Conservation (phyloP, 2,797 vertebrate genomes). For the Pempheris klunzingeri region DNA sequence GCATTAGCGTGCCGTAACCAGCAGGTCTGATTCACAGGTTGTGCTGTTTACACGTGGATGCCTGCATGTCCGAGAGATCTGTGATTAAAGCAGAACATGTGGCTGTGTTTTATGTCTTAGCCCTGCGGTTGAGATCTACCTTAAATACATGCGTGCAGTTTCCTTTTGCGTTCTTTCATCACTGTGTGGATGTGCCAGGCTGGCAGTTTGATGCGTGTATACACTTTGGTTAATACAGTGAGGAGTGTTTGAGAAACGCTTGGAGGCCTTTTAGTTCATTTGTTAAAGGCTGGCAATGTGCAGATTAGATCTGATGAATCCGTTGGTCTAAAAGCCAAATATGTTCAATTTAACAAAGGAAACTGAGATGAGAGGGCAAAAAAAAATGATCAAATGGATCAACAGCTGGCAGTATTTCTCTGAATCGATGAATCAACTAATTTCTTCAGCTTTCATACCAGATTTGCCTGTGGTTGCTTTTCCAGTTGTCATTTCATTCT, state of each 20-base stretch:
- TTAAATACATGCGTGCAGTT: conserved; percentile 19
- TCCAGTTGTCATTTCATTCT: background rate
- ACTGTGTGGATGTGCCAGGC: conserved; percentile 18
- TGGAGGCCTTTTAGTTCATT: conserved; percentile 3
- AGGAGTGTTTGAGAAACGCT: background rate
- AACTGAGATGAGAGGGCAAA: background rate
- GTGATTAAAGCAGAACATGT: conserved; percentile 39
- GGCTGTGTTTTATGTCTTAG: conserved; percentile 28
- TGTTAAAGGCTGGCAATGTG: background rate
- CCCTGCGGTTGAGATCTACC: conserved; percentile 13
- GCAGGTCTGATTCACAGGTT: background rate
- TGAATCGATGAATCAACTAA: background rate
- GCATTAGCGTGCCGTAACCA: background rate
- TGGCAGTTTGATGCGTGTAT: conserved; percentile 17
- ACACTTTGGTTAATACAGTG: conserved; percentile 18
- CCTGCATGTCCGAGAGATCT: conserved; percentile 32
- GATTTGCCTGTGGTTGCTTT: background rate
- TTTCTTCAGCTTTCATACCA: background rate
- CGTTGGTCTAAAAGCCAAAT: too few relatives aligned
- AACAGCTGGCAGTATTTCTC: background rate
- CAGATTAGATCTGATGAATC: background rate
- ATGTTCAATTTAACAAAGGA: background rate
- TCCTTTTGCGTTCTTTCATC: conserved; percentile 27
- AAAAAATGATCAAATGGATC: too few relatives aligned
- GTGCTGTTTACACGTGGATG: conserved; percentile 7